A percentile compares a stretch with the other conserved stretches of the same genome.
phyloP scores from a whole-genome alignment of 2,113 vertebrate species.

The Pristiophorus japonicus region DNA sequence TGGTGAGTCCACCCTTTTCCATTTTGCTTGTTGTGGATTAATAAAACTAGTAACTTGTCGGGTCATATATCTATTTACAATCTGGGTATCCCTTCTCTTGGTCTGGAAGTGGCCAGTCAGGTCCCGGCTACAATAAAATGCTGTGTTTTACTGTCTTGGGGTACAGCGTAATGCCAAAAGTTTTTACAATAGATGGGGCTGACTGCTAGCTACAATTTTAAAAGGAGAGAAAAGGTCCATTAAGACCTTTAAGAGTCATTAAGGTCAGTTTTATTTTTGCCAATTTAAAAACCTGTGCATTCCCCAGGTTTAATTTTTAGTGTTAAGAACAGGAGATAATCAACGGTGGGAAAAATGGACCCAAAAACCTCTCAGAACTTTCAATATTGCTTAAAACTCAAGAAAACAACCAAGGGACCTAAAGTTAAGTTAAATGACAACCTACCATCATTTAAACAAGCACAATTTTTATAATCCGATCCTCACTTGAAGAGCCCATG shows the following conservation, averaged over 20 bases:
- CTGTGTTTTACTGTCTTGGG: not conserved
- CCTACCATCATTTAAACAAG: not conserved
- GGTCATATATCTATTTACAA: not conserved
- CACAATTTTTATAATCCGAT: no score
- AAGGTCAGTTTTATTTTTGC: not conserved
- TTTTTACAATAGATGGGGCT: not conserved
- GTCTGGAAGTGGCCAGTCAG: not conserved
- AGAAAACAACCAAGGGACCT: not conserved
- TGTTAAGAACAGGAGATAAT: not conserved
- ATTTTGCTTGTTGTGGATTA: not conserved
- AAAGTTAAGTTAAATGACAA: not conserved
- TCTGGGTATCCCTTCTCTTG: not conserved
- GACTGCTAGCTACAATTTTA: not conserved
- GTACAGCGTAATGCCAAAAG: not conserved
- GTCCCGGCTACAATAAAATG: no score
- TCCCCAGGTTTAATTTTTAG: not conserved
- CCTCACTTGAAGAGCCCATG: not conserved
- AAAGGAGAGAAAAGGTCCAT: not conserved
- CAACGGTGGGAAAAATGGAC: not conserved
- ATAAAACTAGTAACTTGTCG: no score
- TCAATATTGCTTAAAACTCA: not conserved
- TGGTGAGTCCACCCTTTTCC: slow-evolving; percentile 56
- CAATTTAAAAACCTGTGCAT: not conserved
- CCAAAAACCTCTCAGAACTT: not conserved
- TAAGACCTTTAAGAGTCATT: not conserved